These are phyloP conservation scores for Myopa testacea DNA, from an alignment of 2,888 invertebrate genomes.

Conservation along the genomic window DNA sequence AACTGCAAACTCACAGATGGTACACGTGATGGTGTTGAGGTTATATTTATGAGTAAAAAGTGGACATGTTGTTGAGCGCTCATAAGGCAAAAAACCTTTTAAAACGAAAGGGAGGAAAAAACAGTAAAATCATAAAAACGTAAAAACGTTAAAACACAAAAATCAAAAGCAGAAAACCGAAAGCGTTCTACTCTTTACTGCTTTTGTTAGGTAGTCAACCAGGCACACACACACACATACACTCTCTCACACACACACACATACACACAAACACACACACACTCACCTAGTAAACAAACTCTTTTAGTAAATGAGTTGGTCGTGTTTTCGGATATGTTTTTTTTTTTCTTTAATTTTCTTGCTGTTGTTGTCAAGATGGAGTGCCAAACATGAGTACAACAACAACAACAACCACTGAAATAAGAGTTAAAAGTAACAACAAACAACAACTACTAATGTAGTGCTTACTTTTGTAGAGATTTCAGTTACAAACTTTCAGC, in stretches of 20 bases:
- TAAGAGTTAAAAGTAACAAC: not conserved
- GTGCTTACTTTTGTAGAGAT: too few species aligned
- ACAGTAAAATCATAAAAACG: not conserved
- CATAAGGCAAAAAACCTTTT: too few species aligned
- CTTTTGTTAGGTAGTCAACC: too few species aligned
- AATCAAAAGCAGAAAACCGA: not conserved
- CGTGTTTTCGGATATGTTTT: constrained; percentile 3
- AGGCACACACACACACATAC: constrained; percentile 1
- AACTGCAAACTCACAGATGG: too few species aligned
- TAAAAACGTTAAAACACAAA: not conserved
- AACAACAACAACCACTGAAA: not conserved
- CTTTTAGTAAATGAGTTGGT: constrained; percentile 1
- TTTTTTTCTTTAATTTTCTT: not conserved
- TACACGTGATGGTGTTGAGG: too few species aligned
- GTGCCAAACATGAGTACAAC: not conserved
- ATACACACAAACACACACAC: not conserved
- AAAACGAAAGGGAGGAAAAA: too few species aligned
- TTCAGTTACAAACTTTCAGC: too few species aligned
- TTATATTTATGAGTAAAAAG: too few species aligned
- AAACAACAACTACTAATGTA: not conserved
- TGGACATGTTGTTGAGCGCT: too few species aligned
- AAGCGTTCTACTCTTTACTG: too few species aligned
- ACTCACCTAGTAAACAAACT: not conserved
- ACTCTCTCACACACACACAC: not conserved
- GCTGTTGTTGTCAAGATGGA: not conserved